Base-by-base conservation (phyloP, 2,888 invertebrate genomes). In the Dryadula phaetusa region DNA sequence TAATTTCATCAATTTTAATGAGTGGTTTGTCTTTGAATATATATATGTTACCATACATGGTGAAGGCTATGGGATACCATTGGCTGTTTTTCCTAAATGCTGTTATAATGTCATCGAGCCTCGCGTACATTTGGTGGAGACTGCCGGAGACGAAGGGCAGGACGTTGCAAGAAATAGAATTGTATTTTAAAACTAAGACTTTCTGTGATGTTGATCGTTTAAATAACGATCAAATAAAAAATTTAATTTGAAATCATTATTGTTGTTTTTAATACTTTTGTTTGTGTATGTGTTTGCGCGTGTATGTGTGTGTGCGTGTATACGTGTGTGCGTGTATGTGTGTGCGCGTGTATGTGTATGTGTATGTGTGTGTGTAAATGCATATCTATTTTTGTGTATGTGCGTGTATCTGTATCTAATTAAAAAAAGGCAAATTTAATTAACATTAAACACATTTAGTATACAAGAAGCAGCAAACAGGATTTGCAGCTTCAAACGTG, bases 91-190 rank as follows among this genome's bases (percentile, higher is more conserved):
- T 68, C 0, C 6, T 67, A 12, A 67, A 67, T 44, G 58, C 67
- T 1, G 14, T 52, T 0, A 37, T 67, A 28, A 67, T 67, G 67
- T 14, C 46, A 7, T 2, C 40, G 2, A 20, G 64, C 10, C 53
- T 67, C 1, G 18, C 16, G 0, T 68, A 53, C 12, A 37, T 68
- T 18, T 68, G 67, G 67, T 10, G 44, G 12, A 61, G 46, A n/a
- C 2, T 67, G 18, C 64, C 64, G 12, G 64, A 67, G 37, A 67
- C 67, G 20, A 67, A 69, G 40, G 66, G 66, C 2, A 63, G 40
- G 18, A 66, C 69, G 0, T 47, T 70, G n/a, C 77, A 77, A 61
- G 77, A 79, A 69, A 78, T 79, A 10, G 79, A 79, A 60, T 40
- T 78, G 22, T 75, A 70, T 56, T 75, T 78, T 16, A 77, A 77